Evolutionary conservation across 1,140 invertebrate genomes (phyloP).

Genomic region (Plodia interpunctella): DNA sequence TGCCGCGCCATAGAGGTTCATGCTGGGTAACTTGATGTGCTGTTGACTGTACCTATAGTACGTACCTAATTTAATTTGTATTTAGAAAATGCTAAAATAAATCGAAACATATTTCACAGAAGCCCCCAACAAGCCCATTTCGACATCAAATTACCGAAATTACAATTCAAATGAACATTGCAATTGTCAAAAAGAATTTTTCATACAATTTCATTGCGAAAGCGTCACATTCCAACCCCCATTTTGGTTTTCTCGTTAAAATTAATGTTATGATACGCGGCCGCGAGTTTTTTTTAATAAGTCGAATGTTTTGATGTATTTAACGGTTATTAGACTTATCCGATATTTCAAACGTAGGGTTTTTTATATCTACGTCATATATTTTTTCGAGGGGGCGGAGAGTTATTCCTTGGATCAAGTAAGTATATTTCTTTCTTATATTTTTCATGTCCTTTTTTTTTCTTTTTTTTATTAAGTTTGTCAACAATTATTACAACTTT

Average conservation of each 20-base stretch:
- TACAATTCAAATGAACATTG: constrained; percentile 1
- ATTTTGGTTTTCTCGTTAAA: constrained; percentile 55
- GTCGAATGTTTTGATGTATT: constrained; percentile 19
- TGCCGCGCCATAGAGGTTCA: too few species aligned
- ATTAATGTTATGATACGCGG: constrained; percentile 57
- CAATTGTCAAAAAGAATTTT: constrained; percentile 2
- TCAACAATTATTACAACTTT: too few species aligned
- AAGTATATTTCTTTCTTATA: too few species aligned
- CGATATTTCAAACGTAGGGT: neutral
- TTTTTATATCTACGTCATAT: neutral
- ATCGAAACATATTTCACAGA: neutral
- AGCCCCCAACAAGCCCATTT: neutral
- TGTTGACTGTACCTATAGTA: too few species aligned
- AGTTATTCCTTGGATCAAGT: too few species aligned
- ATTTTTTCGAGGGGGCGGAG: too few species aligned
- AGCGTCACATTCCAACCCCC: constrained; percentile 1
- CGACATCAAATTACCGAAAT: constrained; percentile 4
- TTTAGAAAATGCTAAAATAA: neutral
- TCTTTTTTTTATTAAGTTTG: too few species aligned
- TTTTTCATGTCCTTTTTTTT: too few species aligned
- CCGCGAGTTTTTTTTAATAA: constrained; percentile 13
- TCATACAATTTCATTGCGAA: neutral
- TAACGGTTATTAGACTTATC: constrained; percentile 6
- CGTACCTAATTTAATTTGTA: neutral
- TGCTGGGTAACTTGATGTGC: too few species aligned